phyloP scores from a whole-genome alignment of 1,140 invertebrate genomes.

The Thaumetopoea pityocampa region DNA sequence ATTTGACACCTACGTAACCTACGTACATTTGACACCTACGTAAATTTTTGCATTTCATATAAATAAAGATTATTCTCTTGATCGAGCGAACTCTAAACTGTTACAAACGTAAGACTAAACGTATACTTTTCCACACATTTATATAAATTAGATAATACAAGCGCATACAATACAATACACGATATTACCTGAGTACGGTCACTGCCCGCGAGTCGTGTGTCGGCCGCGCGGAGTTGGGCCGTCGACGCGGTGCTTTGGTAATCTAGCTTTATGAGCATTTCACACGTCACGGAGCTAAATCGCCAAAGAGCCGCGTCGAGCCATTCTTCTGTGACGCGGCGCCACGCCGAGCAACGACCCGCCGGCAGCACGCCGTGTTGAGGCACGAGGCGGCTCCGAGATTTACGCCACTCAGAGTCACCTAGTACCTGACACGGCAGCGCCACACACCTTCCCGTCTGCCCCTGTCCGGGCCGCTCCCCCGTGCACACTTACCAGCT shows the following conservation, averaged over 20 bases:
- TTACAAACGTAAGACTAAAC: too few species aligned
- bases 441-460: slow-evolving; percentile 6
- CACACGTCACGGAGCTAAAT: slow-evolving; percentile 94
- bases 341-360: slow-evolving; percentile 1
- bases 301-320: slow-evolving; percentile 87
- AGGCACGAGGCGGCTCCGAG: slow-evolving; percentile 70
- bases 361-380: slow-evolving; percentile 26
- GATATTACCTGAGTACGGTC: too few species aligned
- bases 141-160: too few species aligned
- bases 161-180: too few species aligned
- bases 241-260: slow-evolving; percentile 88
- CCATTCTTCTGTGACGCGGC: slow-evolving; percentile 14
- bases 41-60: too few species aligned
- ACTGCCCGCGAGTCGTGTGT: too few species aligned
- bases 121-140: too few species aligned
- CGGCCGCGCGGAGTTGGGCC: background rate
- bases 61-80: too few species aligned
- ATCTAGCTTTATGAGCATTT: slow-evolving; percentile 92
- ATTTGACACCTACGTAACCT: too few species aligned
- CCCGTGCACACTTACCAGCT: too few species aligned
- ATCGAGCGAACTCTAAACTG: too few species aligned
- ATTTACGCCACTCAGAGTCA: slow-evolving; percentile 83
- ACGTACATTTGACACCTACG: too few species aligned
- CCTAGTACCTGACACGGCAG: slow-evolving; percentile 84
- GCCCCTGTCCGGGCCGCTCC: slow-evolving; percentile 2